phyloP scores from a whole-genome alignment of 1,140 invertebrate genomes.

The Ruditapes philippinarum region DNA sequence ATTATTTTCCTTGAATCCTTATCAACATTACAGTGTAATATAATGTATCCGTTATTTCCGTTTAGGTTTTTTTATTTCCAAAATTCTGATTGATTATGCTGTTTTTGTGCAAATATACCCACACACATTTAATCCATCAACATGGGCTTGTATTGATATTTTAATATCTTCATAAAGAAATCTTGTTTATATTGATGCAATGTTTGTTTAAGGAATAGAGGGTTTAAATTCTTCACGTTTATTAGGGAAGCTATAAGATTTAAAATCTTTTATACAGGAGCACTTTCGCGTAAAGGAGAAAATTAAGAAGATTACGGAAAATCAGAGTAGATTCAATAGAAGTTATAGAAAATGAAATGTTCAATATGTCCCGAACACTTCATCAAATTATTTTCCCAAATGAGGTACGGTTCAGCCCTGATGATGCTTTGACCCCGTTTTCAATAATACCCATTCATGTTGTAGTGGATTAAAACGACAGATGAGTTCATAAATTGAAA shows the following conservation, averaged over 20 bases:
- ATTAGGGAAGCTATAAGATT: background rate
- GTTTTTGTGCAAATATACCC: background rate
- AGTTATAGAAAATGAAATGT: conserved; percentile 6
- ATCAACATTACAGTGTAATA: too few species aligned
- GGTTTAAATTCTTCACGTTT: conserved; percentile 3
- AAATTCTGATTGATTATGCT: background rate
- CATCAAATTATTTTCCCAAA: conserved; percentile 27
- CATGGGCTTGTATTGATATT: background rate
- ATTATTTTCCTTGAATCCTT: too few species aligned
- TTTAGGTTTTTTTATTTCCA: too few species aligned
- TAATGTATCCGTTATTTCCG: too few species aligned
- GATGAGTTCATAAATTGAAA: conserved; percentile 38
- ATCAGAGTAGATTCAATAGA: background rate
- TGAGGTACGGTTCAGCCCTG: background rate
- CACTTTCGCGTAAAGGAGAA: background rate
- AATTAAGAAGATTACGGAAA: conserved; percentile 14
- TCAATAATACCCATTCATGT: conserved; percentile 22
- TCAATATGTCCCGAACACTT: background rate
- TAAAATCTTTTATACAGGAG: background rate
- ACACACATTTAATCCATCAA: conserved; percentile 11
- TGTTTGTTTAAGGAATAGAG: background rate
- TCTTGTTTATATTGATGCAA: background rate
- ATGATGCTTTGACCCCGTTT: conserved; percentile 13
- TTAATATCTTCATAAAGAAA: background rate
- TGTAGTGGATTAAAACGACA: conserved; percentile 19